Percentiles rank a stretch among this genome's conserved stretches.
Conservation (phyloP, 2,888 invertebrate species). For the Drosophila nigricruria region DNA sequence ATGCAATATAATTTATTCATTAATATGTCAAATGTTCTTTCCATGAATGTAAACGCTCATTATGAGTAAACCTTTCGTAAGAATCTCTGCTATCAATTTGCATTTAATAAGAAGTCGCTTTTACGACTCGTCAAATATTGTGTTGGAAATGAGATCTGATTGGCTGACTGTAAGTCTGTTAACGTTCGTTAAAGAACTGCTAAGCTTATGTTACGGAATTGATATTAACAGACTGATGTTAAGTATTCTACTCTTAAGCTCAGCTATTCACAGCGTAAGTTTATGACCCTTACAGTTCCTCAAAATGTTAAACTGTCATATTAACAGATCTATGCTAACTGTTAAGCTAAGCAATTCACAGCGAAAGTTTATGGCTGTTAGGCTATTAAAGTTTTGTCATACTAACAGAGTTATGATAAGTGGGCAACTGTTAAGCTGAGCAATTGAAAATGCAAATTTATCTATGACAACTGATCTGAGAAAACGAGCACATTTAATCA, state of each 20-base stretch:
- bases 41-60: background rate
- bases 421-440: background rate
- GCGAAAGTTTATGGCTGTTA: background rate
- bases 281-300: background rate
- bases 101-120: background rate
- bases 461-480: constrained; percentile 4
- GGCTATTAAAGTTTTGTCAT: background rate
- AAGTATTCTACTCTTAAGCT: background rate
- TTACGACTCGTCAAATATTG: background rate
- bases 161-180: background rate
- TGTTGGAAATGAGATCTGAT: constrained; percentile 37
- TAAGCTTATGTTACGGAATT: background rate
- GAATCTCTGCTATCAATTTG: background rate
- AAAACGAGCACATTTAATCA: background rate
- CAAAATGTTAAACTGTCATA: background rate
- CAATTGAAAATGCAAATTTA: background rate
- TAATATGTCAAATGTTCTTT: background rate
- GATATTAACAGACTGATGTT: background rate
- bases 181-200: background rate
- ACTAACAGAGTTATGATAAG: background rate
- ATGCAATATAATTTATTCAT: background rate
- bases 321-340: background rate
- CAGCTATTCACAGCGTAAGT: background rate
- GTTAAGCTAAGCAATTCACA: background rate
- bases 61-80: background rate